A percentile compares a stretch with the other conserved stretches of the same genome.
Conservation (phyloP, 2,888 invertebrate species). For the Orthosia gracilis region DNA sequence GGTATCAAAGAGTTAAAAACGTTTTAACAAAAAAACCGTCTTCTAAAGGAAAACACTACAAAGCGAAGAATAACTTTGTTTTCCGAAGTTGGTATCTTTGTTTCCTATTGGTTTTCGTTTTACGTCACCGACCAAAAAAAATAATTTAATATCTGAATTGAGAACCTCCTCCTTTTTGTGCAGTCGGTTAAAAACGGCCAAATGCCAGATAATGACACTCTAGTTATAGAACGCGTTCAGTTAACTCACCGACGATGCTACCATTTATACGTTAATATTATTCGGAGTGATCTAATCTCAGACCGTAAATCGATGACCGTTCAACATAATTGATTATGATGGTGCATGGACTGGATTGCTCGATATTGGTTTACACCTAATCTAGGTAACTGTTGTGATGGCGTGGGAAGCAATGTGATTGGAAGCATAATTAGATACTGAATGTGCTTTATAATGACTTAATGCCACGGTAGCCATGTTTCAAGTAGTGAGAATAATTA, state of each 20-base stretch:
- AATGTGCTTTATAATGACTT: background rate
- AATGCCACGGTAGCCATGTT: background rate
- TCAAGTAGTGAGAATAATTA: background rate
- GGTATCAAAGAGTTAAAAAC: too few relatives aligned
- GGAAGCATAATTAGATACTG: background rate
- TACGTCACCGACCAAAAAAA: too few relatives aligned
- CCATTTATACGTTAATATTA: slow-evolving; percentile 55
- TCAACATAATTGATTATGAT: slow-evolving; percentile 79
- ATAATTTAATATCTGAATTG: too few relatives aligned
- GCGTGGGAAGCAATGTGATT: slow-evolving; percentile 59
- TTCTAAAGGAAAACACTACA: too few relatives aligned
- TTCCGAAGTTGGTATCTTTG: too few relatives aligned
- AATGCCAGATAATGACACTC: too few relatives aligned
- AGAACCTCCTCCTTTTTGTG: too few relatives aligned
- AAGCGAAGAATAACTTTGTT: too few relatives aligned
- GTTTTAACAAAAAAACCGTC: too few relatives aligned
- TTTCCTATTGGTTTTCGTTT: too few relatives aligned
- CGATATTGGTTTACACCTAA: slow-evolving; percentile 74
- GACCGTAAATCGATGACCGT: slow-evolving; percentile 64
- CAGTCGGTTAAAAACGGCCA: too few relatives aligned
- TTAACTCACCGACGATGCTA: slow-evolving; percentile 22
- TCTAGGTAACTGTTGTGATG: slow-evolving; percentile 57
- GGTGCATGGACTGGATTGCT: slow-evolving; percentile 71
- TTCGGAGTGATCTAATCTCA: slow-evolving; percentile 61
- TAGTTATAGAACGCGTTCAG: background rate